Conservation (phyloP, 2,797 vertebrate genomes). For the Hapalemur alaotrensis region DNA sequence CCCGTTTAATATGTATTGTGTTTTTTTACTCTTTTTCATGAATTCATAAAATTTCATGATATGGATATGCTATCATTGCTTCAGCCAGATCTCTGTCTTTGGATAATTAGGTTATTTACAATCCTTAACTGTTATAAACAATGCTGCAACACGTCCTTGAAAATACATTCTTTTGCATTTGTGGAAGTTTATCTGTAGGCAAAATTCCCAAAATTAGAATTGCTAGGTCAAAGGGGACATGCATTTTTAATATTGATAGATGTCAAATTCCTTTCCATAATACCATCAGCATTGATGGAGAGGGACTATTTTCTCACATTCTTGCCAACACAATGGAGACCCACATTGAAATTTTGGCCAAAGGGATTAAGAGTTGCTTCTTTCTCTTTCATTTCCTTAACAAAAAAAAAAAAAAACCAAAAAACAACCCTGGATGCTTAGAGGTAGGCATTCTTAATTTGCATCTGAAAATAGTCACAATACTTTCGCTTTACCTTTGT, state of each 20-base stretch:
- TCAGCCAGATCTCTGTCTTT: not conserved
- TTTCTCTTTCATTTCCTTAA: not conserved
- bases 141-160: not conserved
- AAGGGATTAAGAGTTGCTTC: conserved; percentile 12
- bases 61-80: not conserved
- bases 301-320: not conserved
- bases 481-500: conserved; percentile 3
- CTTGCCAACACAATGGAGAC: not conserved
- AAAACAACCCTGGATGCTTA: not conserved
- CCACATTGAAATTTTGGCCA: not conserved
- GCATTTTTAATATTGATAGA: not conserved
- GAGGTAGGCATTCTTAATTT: not conserved
- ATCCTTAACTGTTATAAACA: not conserved
- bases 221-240: not conserved
- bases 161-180: not conserved
- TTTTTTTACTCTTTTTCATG: conserved; percentile 1
- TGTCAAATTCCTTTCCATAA: not conserved
- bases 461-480: conserved; percentile 31
- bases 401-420: not conserved
- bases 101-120: not conserved
- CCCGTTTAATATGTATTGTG: not conserved
- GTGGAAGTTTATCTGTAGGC: not conserved
- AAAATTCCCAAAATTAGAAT: conserved; percentile 18
- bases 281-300: not conserved
- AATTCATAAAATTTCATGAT: not conserved